A percentile compares a stretch with the other conserved stretches of the same genome.
phyloP scores from a whole-genome alignment of 2,888 invertebrate species.

The Euclidia mi region DNA sequence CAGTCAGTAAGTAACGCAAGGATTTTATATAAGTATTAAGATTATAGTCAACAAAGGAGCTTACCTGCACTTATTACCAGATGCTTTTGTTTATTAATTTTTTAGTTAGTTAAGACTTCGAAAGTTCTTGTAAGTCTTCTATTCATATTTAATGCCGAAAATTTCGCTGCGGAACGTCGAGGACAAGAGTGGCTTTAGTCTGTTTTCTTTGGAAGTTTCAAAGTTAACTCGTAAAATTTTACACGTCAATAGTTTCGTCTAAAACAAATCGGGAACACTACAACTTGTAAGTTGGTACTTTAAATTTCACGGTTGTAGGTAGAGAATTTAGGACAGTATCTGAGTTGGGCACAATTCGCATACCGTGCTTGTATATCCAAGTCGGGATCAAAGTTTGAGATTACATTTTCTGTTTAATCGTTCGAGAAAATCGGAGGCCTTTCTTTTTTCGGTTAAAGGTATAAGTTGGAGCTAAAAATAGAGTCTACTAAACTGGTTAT shows the following conservation, averaged over 20 bases:
- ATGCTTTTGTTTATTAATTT: slow-evolving; percentile 2
- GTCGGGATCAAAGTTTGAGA: slow-evolving; percentile 27
- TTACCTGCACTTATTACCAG: not conserved
- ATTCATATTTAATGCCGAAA: slow-evolving; percentile 36
- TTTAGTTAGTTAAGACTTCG: slow-evolving; percentile 8
- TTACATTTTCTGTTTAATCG: slow-evolving; percentile 25
- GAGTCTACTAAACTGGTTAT: not conserved
- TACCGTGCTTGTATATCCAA: slow-evolving; percentile 11
- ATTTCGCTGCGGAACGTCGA: slow-evolving; percentile 20
- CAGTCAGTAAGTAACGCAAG: too few relatives aligned
- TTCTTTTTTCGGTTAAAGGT: not conserved
- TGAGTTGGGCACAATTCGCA: slow-evolving; percentile 16
- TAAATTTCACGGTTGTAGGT: slow-evolving; percentile 24
- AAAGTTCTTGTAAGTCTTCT: slow-evolving; percentile 31
- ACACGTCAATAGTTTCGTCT: slow-evolving; percentile 26
- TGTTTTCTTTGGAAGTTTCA: slow-evolving; percentile 12
- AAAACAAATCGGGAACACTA: slow-evolving; percentile 33
- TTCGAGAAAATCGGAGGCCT: slow-evolving; percentile 11
- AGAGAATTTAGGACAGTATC: slow-evolving; percentile 20
- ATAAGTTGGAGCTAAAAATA: not conserved
- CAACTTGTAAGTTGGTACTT: slow-evolving; percentile 28
- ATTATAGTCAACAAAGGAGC: slow-evolving; percentile 8
- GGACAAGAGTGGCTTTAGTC: not conserved
- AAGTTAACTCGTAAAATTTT: slow-evolving; percentile 36
- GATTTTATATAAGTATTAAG: not conserved